Evolutionary conservation across 1,140 invertebrate genomes (phyloP), one percentile per base, ranked within the genome.

Genomic region (Musca domestica): DNA sequence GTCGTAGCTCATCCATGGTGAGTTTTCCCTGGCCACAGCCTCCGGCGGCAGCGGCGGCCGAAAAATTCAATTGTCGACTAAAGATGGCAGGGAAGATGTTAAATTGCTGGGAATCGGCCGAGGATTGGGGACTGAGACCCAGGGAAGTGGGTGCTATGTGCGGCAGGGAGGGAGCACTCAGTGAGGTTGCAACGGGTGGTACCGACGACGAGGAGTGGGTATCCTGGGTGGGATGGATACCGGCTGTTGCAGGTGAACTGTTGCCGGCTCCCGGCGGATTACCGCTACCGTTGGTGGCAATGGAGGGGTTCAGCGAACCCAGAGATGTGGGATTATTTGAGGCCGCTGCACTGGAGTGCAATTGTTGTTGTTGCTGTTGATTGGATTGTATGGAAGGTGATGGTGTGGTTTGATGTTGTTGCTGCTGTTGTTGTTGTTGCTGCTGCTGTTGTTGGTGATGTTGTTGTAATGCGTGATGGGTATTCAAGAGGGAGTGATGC

Each of bases 41-140:
- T 66, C 85, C 85, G 71, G 88, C 86, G 3, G 27, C 27, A 2
- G 34, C 34, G 34, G 34, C n/a, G 15, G 86, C 52, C 17, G 87
- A 88, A 78, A 93, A 94, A 81, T 94, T 94, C 63, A 94, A 84
- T 82, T 94, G 92, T 47, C 92, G 85, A 83, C 91, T 93, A 81
- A 94, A 94, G 75, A 93, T 93, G 58, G 92, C 92, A 70, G 92
- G 92, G 81, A 94, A 93, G 73, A 94, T 94, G 84, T 94, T 94
- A 86, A 93, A 93, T 84, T 93, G 92, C 75, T 93, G 91, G 49
- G 85, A 85, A 74, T 87, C 86, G 46, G 84, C 84, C 74, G 86
- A 83, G 49, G 84, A 80, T 73, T 85, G 78, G 61, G 85, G 84
- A 72, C 85, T 85, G 70, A 86, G 81, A 70, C 84, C 85, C 20